Evolutionary conservation across 2,113 vertebrate species (phyloP).

Genomic region (Oncorhynchus tshawytscha): DNA sequence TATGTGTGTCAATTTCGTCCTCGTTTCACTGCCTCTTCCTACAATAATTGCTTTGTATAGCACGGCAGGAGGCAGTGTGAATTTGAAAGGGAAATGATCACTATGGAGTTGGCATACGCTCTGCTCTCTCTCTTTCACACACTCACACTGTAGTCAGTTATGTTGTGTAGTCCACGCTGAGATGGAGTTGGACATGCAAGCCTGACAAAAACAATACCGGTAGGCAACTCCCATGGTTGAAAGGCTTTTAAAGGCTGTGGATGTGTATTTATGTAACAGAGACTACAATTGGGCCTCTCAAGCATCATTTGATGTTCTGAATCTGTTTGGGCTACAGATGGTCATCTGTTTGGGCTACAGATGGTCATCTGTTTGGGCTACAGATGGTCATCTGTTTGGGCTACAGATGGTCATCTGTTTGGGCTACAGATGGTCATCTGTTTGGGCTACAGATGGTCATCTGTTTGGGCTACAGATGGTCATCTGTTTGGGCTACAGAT

Average conservation of each 20-base stretch:
- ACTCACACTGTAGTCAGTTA: background rate
- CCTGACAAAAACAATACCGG: background rate
- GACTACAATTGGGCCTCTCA: background rate
- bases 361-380: too few relatives aligned
- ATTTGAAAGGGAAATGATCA: conserved; percentile 13
- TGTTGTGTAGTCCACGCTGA: background rate
- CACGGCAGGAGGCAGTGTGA: background rate
- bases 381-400: too few relatives aligned
- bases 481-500: too few relatives aligned
- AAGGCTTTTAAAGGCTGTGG: background rate
- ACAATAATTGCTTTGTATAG: background rate
- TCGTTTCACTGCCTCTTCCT: background rate
- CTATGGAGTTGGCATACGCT: background rate
- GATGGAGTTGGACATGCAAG: background rate
- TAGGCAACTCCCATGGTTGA: background rate
- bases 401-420: too few relatives aligned
- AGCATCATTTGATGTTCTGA: background rate
- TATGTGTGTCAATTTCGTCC: background rate
- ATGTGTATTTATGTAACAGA: background rate
- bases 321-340: too few relatives aligned
- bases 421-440: too few relatives aligned
- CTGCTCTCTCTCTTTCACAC: too few relatives aligned
- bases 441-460: too few relatives aligned
- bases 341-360: too few relatives aligned
- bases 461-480: too few relatives aligned